A percentile compares a stretch with the other conserved stretches of the same genome.
Conservation (phyloP, 2,797 vertebrate genomes). For the Muraenolepis orangiensis region DNA sequence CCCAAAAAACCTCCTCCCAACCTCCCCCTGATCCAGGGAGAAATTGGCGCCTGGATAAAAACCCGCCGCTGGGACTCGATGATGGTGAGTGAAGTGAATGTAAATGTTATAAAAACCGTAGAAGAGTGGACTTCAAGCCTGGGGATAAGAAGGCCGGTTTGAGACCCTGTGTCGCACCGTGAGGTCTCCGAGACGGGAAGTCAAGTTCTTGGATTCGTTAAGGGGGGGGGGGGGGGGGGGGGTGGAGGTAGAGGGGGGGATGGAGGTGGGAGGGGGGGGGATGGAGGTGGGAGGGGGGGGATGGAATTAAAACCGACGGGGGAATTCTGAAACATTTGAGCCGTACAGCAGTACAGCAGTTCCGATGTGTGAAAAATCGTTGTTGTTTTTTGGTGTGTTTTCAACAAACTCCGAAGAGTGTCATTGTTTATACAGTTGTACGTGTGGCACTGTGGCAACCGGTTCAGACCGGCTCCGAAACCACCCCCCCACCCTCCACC, state of each 20-base stretch:
- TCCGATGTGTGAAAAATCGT: background rate
- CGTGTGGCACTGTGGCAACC: background rate
- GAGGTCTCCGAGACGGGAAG: conserved; percentile 40
- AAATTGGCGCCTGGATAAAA: background rate
- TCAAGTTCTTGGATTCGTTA: conserved; percentile 21
- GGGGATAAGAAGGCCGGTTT: conserved; percentile 14
- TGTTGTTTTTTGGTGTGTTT: background rate
- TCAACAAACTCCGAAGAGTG: background rate
- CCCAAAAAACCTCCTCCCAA: no score
- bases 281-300: background rate
- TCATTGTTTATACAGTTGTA: background rate
- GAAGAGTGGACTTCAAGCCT: conserved; percentile 17
- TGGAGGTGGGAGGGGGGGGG: background rate
- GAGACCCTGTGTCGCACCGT: conserved; percentile 61
- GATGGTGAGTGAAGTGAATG: background rate
- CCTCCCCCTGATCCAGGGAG: background rate
- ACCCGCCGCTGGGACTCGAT: no score
- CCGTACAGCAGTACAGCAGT: background rate
- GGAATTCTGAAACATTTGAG: background rate
- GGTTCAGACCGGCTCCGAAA: background rate
- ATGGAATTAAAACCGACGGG: no score
- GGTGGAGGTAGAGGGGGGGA: background rate
- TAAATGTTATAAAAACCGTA: background rate
- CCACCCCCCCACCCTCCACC: background rate
- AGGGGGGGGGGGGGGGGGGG: background rate